Conservation (phyloP, 2,113 vertebrate genomes). For the Oplegnathus fasciatus region DNA sequence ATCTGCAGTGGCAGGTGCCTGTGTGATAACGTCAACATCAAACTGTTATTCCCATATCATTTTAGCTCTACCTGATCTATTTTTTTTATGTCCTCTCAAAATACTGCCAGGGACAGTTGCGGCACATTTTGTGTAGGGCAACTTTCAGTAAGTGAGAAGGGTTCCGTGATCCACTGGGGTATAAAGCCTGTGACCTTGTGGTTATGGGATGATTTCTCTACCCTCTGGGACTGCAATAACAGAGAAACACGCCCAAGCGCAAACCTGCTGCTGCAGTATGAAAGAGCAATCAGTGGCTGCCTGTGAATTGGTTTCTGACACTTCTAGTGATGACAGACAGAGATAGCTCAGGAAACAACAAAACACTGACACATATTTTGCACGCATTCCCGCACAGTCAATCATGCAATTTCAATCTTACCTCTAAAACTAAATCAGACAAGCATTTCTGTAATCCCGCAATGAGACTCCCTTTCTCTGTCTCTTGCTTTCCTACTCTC, state of each 20-base stretch:
- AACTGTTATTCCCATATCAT: slow-evolving; percentile 12
- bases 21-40: slow-evolving; percentile 8
- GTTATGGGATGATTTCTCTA: slow-evolving; percentile 55
- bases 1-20: neutral
- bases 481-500: slow-evolving; percentile 23
- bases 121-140: neutral
- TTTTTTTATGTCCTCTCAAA: slow-evolving; percentile 21
- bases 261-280: slow-evolving; percentile 35
- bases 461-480: slow-evolving; percentile 5
- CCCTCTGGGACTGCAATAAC: slow-evolving; percentile 56
- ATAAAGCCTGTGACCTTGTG: slow-evolving; percentile 62
- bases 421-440: slow-evolving; percentile 53
- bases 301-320: slow-evolving; percentile 51
- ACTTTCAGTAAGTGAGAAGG: slow-evolving; percentile 32
- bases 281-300: slow-evolving; percentile 53
- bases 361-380: slow-evolving; percentile 10
- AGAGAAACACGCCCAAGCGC: slow-evolving; percentile 48
- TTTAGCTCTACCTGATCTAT: slow-evolving; percentile 17
- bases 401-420: slow-evolving; percentile 40
- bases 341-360: slow-evolving; percentile 22
- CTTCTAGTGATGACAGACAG: slow-evolving; percentile 15
- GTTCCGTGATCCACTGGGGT: slow-evolving; percentile 49
- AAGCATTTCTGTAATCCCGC: slow-evolving; percentile 42
- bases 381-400: slow-evolving; percentile 27
- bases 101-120: neutral